Conservation (phyloP, 2,113 vertebrate species). For the Brevimyrus niger region DNA sequence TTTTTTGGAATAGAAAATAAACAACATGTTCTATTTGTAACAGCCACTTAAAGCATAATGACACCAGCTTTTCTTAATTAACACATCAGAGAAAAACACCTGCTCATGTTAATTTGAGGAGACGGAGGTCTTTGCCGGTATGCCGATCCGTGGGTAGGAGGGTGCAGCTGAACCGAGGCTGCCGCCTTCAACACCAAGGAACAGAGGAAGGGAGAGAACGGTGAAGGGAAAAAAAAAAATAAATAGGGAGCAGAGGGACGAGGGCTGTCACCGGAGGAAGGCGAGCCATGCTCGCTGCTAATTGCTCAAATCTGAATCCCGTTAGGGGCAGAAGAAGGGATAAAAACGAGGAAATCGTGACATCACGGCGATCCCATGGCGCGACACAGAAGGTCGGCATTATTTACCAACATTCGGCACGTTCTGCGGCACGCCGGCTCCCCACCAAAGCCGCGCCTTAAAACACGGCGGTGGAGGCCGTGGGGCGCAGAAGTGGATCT, state of each 20-base stretch:
- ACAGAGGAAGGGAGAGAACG: constrained; percentile 4
- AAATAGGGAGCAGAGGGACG: neutral
- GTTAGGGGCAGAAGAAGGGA: neutral
- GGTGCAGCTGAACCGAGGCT: constrained; percentile 34
- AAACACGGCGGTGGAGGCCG: neutral
- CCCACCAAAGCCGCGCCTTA: neutral
- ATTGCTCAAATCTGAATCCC: constrained; percentile 6
- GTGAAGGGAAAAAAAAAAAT: neutral
- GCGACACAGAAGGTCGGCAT: neutral
- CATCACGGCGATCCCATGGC: neutral
- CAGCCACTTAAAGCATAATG: constrained; percentile 57
- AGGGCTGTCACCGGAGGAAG: neutral
- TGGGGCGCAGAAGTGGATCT: neutral
- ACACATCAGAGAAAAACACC: constrained; percentile 58
- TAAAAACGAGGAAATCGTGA: neutral
- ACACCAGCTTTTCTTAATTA: constrained; percentile 56
- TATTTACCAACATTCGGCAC: neutral
- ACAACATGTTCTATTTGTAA: constrained; percentile 56
- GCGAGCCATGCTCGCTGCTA: neutral
- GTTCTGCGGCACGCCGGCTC: neutral
- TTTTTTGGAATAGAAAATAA: constrained; percentile 45
- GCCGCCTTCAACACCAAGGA: constrained; percentile 19
- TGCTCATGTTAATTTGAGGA: constrained; percentile 55
- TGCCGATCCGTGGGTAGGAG: constrained; percentile 36
- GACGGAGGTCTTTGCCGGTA: constrained; percentile 45